Evolutionary conservation across 2,888 invertebrate genomes (phyloP), one percentile per base, ranked within the genome.

Genomic region (Aradus depressus): DNA sequence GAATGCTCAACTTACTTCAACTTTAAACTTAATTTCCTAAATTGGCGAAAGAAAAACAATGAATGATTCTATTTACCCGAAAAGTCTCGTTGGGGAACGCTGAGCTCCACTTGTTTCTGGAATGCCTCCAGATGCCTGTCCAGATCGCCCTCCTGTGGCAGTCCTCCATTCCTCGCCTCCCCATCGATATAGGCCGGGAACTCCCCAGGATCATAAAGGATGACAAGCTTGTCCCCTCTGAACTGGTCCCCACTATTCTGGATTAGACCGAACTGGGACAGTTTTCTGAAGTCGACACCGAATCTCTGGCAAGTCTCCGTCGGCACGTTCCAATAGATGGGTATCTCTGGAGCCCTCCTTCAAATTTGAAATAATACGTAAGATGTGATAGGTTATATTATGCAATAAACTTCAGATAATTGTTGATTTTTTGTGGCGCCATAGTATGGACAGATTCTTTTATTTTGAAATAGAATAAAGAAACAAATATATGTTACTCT

Each of bases 311-410:
- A 86, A 69, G 81, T 80, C 62, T 78, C 79, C 0, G 82, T 80
- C 0, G 86, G 86, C 1, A 81, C 78, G 65, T 86, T 86, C 86
- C 86, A 86, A 63, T 78, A 81, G 0, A 81, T 73, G 21, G 34
- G n/a, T 10, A 35, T 37, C 8, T n/a, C n/a, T n/a, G n/a, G n/a
- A n/a, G n/a, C n/a, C n/a, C n/a, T n/a, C n/a, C n/a, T n/a, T n/a
- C n/a, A n/a, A n/a, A n/a, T n/a, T n/a, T n/a, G n/a, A n/a, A n/a
- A n/a, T n/a, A n/a, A n/a, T n/a, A n/a, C n/a, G n/a, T n/a, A n/a
- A n/a, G n/a, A n/a, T n/a, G n/a, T n/a, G n/a, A n/a, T n/a, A n/a
- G n/a, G n/a, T n/a, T n/a, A n/a, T n/a, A n/a, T n/a, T n/a, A n/a
- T n/a, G n/a, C n/a, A n/a, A n/a, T n/a, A n/a, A n/a, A n/a, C n/a